Evolutionary conservation across 1,140 invertebrate species (phyloP).

Genomic region (Platyscapa corneri): DNA sequence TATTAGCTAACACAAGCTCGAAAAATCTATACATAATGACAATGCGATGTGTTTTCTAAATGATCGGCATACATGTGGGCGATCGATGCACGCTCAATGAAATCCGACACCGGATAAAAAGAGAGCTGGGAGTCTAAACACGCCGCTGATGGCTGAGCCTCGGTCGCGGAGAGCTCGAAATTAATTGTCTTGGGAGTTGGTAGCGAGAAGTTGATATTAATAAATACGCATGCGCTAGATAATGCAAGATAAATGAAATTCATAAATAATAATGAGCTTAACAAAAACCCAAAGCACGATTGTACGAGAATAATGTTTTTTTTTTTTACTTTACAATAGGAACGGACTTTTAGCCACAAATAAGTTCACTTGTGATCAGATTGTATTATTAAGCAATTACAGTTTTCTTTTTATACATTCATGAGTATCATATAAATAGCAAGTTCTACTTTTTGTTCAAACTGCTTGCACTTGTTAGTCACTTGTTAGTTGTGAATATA

Average conservation of each 20-base stretch:
- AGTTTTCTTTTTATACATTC: no score
- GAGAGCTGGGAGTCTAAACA: constrained; percentile 69
- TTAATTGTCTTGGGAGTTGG: constrained; percentile 29
- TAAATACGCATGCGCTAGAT: neutral
- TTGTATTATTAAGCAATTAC: no score
- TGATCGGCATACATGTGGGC: constrained; percentile 59
- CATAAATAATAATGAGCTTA: no score
- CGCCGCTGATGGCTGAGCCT: neutral
- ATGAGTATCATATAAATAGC: no score
- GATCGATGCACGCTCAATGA: constrained; percentile 61
- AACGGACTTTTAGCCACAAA: no score
- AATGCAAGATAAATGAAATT: neutral
- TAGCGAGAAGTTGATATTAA: neutral
- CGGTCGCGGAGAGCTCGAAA: neutral
- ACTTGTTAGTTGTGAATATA: no score
- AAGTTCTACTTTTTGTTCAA: no score
- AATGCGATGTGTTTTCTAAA: constrained; percentile 70
- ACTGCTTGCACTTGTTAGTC: no score
- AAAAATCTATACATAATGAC: constrained; percentile 53
- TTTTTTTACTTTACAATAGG: no score
- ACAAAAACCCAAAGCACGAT: neutral
- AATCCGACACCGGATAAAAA: constrained; percentile 72
- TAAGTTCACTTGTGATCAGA: no score
- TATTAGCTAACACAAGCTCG: constrained; percentile 4
- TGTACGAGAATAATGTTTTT: no score